phyloP scores from a whole-genome alignment of 2,113 vertebrate genomes.

The Phycodurus eques region DNA sequence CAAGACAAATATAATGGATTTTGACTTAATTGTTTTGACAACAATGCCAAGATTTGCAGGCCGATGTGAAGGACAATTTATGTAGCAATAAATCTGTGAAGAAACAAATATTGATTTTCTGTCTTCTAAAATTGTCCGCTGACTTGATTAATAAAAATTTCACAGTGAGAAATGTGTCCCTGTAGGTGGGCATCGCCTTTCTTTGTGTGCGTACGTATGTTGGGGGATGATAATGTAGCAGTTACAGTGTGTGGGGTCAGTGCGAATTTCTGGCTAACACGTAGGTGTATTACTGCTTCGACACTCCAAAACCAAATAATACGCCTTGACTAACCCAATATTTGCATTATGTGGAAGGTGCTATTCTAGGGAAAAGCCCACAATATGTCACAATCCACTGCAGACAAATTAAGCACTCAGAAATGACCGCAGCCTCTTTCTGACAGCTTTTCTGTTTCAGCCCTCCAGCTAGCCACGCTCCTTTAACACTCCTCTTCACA shows the following conservation, averaged over 20 bases:
- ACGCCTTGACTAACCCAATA: not conserved
- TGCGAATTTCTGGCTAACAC: not conserved
- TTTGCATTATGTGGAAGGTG: not conserved
- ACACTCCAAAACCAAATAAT: not conserved
- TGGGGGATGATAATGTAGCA: constrained; percentile 4
- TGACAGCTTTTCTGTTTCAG: constrained; percentile 16
- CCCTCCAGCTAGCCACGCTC: constrained; percentile 27
- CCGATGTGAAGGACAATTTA: constrained; percentile 65
- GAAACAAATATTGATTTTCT: constrained; percentile 74
- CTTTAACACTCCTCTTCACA: constrained; percentile 23
- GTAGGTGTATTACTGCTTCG: not conserved
- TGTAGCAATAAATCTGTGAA: constrained; percentile 62
- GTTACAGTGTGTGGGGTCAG: not conserved
- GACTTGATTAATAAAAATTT: constrained; percentile 78
- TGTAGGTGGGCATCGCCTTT: constrained; percentile 46
- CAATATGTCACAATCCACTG: not conserved
- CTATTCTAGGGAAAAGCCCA: constrained; percentile 10
- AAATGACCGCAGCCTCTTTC: constrained; percentile 15
- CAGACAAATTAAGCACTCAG: constrained; percentile 6
- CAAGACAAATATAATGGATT: constrained; percentile 59
- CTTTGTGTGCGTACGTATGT: constrained; percentile 22
- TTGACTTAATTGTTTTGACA: constrained; percentile 64
- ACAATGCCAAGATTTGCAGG: constrained; percentile 30
- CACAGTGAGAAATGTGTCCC: constrained; percentile 57
- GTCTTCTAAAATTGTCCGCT: constrained; percentile 64